Evolutionary conservation across 1,140 invertebrate species (phyloP), one percentile per base, ranked within the genome.

Genomic region (Calliphora vicina): DNA sequence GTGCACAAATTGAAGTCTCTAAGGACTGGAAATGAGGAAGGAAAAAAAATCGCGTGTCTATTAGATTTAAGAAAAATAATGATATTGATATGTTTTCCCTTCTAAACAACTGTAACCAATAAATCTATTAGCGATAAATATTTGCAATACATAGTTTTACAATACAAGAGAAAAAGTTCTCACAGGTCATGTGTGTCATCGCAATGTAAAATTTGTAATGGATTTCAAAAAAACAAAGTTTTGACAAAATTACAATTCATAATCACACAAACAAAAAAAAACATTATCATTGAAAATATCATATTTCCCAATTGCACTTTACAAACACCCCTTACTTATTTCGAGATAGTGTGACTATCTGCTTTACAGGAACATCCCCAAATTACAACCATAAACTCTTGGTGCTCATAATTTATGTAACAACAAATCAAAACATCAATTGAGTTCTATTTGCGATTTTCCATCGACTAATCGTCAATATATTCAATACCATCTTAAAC

Each of bases 341-440:
- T n/a, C n/a, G 45, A 15, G 45, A 1, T 13, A 15, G 45, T 50
- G 45, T 50, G 35, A 35, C 35, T 35, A 35, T 35, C 35, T 35
- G 35, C 5, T 10, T 10, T 35, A 5, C 15, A 57, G 61, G 35
- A 78, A 43, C 74, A 78, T 78, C 74, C 74, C 74, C 25, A 78
- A 45, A 67, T 67, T 67, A 23, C 61, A 50, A 50, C 15, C 35
- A 35, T 35, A 35, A 35, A 35, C 5, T 35, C 6, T 35, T 35
- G 6, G 35, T 5, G 10, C 42, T 78, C 74, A 43, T 43, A 45
- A 45, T 43, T 78, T 43, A 5, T 78, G 42, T 45, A 78, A 26
- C n/a, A 43, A 78, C 35, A 78, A 78, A 78, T 78, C 74, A 78
- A 78, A 78, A 78, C 74, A 78, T 78, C 74, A 78, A 78, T 78